A percentile compares a stretch with the other conserved stretches of the same genome.
phyloP scores from a whole-genome alignment of 2,113 vertebrate genomes.

The Rostratula benghalensis region DNA sequence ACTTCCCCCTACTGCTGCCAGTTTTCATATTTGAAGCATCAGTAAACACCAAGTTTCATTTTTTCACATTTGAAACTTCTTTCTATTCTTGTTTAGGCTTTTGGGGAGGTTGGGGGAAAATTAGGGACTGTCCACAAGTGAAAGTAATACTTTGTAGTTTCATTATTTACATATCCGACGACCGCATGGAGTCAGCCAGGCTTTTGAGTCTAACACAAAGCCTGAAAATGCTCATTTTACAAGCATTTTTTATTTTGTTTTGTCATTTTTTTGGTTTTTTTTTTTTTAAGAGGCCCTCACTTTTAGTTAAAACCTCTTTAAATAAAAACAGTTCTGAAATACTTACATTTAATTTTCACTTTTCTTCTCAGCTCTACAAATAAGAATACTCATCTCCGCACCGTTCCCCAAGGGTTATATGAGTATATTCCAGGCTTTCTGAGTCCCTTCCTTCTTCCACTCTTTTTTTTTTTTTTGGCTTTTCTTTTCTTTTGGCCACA shows the following conservation, averaged over 20 bases:
- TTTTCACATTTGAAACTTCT: slow-evolving; percentile 48
- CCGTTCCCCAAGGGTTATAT: neutral
- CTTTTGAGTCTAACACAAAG: slow-evolving; percentile 11
- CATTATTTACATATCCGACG: slow-evolving; percentile 35
- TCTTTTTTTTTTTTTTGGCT: neutral
- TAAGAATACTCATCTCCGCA: slow-evolving; percentile 8
- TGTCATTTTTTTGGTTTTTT: neutral
- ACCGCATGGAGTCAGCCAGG: neutral
- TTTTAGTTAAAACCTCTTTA: slow-evolving; percentile 18
- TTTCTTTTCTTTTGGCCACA: neutral
- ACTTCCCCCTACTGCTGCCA: neutral
- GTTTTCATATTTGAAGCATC: neutral
- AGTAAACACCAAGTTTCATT: slow-evolving; percentile 24
- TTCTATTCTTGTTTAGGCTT: slow-evolving; percentile 3
- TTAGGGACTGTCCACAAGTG: slow-evolving; percentile 27
- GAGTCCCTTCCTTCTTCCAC: neutral
- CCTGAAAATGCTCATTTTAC: neutral
- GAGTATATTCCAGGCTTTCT: neutral
- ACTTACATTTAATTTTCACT: slow-evolving; percentile 32
- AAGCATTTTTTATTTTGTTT: neutral
- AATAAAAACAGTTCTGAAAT: neutral
- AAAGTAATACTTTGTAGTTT: slow-evolving; percentile 34
- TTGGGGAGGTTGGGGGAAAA: slow-evolving; percentile 37
- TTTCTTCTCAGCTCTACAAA: slow-evolving; percentile 12
- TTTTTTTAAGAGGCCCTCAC: neutral